Base-by-base conservation (phyloP, 2,113 vertebrate genomes). In the Cricetomys ansorgei region DNA sequence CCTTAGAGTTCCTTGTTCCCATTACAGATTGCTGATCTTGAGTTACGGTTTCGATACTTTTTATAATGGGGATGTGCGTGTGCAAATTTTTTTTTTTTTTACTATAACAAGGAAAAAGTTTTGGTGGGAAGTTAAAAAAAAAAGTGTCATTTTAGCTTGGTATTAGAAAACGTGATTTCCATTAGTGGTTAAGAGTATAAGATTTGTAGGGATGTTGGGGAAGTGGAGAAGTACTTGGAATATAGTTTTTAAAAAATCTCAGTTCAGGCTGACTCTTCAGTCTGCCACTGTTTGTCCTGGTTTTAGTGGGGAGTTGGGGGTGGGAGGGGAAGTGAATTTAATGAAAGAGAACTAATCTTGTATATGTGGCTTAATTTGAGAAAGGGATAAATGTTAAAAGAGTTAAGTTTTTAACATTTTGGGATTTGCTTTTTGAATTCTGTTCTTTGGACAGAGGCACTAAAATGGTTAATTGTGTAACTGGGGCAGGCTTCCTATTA, bases 391-490 rank as follows among this genome's bases (percentile, higher is more conserved):
- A 27, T 95, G 70, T 95, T 96, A 95, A 88, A 92, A 86, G 95
- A 88, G 15, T 89, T 94, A 96, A 97, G 76, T 72, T 48, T 92
- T 94, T 92, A 91, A 70, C 95, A 57, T 95, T 97, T 89, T 89
- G 86, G 43, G 57, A 94, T 97, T 94, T 65, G 83, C 91, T 95
- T 97, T 91, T 88, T 96, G 93, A 97, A 97, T 94, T 97, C 93
- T 97, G 89, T 93, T 97, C 62, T 88, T 95, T 50, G 94, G 97
- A 79, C 92, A 96, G 90, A 98, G 92, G 91, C 88, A 97, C 95
- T 94, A 96, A 96, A 98, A 96, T 97, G 96, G 95, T 77, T 96
- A 97, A 97, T 89, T 91, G 76, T 84, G 34, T 96, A 94, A 94
- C 64, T 96, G 76, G 94, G 92, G 79, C 96, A 85, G 92, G 59